Conservation (phyloP, 2,888 invertebrate species). For the Gerosis bhagava region DNA sequence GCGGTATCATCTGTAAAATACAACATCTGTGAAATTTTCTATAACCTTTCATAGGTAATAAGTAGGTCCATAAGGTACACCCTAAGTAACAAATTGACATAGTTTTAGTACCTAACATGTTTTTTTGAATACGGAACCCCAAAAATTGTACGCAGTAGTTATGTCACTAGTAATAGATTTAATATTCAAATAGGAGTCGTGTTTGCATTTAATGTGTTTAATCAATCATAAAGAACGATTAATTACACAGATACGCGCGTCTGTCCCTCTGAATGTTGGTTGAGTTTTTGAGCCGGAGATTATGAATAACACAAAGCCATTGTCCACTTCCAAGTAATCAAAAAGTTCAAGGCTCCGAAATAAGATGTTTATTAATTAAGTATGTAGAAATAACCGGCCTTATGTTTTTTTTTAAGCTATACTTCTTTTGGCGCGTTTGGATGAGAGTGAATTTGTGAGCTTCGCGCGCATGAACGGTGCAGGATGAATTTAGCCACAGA, state of each 20-base stretch:
- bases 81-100: no score
- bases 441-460: no score
- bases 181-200: slow-evolving; percentile 79
- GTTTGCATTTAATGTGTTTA: slow-evolving; percentile 76
- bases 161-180: slow-evolving; percentile 77
- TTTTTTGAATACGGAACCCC: no score
- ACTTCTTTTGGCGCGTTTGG: no score
- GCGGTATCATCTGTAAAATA: no score
- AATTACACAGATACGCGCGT: slow-evolving; percentile 77
- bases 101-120: no score
- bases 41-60: no score
- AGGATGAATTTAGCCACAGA: slow-evolving; percentile 33
- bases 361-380: slow-evolving; percentile 77
- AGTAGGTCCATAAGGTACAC: no score
- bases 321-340: slow-evolving; percentile 69
- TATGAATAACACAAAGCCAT: slow-evolving; percentile 68
- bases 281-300: slow-evolving; percentile 57
- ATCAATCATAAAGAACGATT: slow-evolving; percentile 80
- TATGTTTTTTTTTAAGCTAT: no score
- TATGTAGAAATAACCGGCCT: slow-evolving; percentile 62
- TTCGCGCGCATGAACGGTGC: no score
- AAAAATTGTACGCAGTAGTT: slow-evolving; percentile 77
- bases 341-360: slow-evolving; percentile 75
- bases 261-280: slow-evolving; percentile 56
- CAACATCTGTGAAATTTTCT: no score